Base-by-base conservation (phyloP, 2,113 vertebrate genomes). In the Cygnus buccinator region DNA sequence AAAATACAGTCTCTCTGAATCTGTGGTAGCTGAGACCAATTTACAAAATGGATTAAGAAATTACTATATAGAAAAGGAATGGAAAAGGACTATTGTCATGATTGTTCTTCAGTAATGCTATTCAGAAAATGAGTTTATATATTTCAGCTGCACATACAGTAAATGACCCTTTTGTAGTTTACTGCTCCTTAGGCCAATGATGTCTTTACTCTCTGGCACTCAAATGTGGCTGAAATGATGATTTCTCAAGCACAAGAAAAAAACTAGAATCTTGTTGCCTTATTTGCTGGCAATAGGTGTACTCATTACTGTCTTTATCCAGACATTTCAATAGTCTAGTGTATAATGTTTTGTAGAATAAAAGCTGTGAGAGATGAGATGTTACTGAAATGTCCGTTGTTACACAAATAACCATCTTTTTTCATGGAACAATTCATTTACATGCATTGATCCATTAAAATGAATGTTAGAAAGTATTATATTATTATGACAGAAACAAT, bases 61-160 rank as follows among this genome's bases (percentile, higher is more conserved):
- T 83, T 90, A 76, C 23, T 83, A 46, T 28, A 91, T n/a, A 74
- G 21, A 87, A 91, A 85, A 66, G 16, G 44, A 83, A 90, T 50
- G 26, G 46, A 87, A 58, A 68, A 59, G 0, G 0, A 66, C 52
- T 93, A 63, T 57, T 91, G 58, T 50, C 84, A 61, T 62, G 44
- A 70, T 20, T 84, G 35, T 66, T 80, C 46, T 90, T 88, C 68
- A 87, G 58, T 16, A 91, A 90, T 76, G 44, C 4, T 78, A 70
- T 94, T 96, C 63, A 87, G 84, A 82, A 96, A 96, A 94, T 66
- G 43, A 10, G 31, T 78, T 96, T 95, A 79, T 81, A 14, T 73
- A 90, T 88, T 88, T 90, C 62, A 79, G 22, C 22, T 86, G 37
- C 29, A 82, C 50, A 73, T 79, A 61, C 4, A 91, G 22, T 39